Percentiles rank a stretch among this genome's conserved stretches.
phyloP scores from a whole-genome alignment of 2,113 vertebrate species.

The Rhinogobius similis region DNA sequence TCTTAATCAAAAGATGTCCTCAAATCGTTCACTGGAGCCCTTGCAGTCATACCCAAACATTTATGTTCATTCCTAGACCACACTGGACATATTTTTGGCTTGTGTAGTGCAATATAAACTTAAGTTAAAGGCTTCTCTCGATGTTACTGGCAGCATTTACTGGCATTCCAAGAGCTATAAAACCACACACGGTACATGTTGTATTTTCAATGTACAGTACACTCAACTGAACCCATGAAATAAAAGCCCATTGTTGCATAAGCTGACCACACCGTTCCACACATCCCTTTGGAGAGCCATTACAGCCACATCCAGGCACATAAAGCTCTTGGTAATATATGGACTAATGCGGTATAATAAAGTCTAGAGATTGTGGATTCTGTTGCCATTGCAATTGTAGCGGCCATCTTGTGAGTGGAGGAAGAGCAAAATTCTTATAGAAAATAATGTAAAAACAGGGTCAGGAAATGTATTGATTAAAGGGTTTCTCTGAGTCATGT shows the following conservation, averaged over 20 bases:
- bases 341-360: not conserved
- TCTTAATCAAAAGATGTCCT: no score
- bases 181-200: not conserved
- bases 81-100: not conserved
- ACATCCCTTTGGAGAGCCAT: not conserved
- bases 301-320: not conserved
- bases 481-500: no score
- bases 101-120: not conserved
- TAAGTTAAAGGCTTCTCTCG: not conserved
- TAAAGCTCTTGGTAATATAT: not conserved
- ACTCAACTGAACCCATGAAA: not conserved
- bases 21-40: no score
- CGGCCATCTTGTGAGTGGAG: no score
- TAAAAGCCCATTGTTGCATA: not conserved
- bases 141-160: not conserved
- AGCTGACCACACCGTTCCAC: not conserved
- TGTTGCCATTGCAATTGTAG: no score
- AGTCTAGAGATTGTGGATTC: no score
- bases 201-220: not conserved
- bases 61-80: not conserved
- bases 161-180: not conserved
- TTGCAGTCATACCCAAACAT: not conserved
- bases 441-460: no score
- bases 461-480: no score
- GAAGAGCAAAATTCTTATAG: no score